Conservation (phyloP, 2,888 invertebrate genomes). For the Belgica antarctica region DNA sequence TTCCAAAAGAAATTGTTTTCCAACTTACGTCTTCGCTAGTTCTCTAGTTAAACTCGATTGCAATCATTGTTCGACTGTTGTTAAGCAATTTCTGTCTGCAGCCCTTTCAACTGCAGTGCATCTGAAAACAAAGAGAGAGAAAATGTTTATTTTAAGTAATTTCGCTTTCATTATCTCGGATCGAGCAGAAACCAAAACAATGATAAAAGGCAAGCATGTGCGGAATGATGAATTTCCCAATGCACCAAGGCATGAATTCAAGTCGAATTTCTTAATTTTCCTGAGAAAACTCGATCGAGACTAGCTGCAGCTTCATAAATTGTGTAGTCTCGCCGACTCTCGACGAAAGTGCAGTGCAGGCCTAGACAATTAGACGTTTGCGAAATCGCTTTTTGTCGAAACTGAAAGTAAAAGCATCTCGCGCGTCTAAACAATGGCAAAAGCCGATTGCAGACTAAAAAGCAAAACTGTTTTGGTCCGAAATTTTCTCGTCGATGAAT, state of each 20-base stretch:
- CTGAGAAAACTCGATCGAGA: no score
- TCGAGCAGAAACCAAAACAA: conserved; percentile 12
- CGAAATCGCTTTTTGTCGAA: not conserved
- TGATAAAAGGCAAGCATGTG: not conserved
- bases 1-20: no score
- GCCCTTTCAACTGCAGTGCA: conserved; percentile 25
- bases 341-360: not conserved
- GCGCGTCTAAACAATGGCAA: conserved; percentile 1
- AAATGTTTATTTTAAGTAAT: conserved; percentile 27
- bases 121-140: conserved; percentile 24
- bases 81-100: conserved; percentile 32
- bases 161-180: conserved; percentile 39
- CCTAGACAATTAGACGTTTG: not conserved
- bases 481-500: not conserved
- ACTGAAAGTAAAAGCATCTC: conserved; percentile 23
- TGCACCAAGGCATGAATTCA: not conserved
- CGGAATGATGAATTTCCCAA: conserved; percentile 16
- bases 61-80: conserved; percentile 38
- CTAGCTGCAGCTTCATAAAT: no score
- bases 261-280: no score
- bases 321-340: no score
- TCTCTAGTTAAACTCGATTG: conserved; percentile 31
- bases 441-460: not conserved
- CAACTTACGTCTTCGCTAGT: conserved; percentile 4
- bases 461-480: no score